Percentiles rank a stretch among this genome's conserved stretches.
phyloP scores from a whole-genome alignment of 2,797 vertebrate species.

The Cossypha polioptera region DNA sequence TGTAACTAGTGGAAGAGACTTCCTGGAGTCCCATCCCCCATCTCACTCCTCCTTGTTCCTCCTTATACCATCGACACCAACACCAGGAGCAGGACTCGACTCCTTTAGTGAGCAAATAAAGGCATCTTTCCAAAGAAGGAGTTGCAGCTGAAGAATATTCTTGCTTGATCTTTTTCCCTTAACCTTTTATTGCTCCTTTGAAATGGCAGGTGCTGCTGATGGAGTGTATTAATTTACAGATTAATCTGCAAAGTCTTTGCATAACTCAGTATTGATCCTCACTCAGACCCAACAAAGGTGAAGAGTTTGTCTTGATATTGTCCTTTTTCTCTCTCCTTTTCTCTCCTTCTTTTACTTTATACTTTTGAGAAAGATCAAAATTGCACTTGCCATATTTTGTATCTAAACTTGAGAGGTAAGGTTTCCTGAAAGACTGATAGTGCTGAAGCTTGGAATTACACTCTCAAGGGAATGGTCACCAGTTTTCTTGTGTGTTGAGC shows the following conservation, averaged over 20 bases:
- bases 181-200: neutral
- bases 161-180: neutral
- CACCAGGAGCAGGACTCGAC: neutral
- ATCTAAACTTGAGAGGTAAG: neutral
- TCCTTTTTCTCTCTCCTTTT: neutral
- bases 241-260: conserved; percentile 13
- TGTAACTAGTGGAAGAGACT: conserved; percentile 63
- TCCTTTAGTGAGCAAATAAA: conserved; percentile 21
- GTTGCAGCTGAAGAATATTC: neutral
- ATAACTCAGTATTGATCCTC: conserved; percentile 17
- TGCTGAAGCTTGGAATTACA: neutral
- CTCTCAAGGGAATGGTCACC: conserved; percentile 32
- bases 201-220: neutral
- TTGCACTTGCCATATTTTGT: neutral
- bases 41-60: conserved; percentile 14
- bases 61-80: neutral
- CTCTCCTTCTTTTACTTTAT: neutral
- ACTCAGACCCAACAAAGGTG: neutral
- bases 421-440: neutral
- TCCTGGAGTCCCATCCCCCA: conserved; percentile 47
- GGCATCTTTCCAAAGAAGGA: conserved; percentile 4
- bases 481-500: conserved; percentile 24
- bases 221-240: neutral
- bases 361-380: neutral
- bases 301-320: neutral